Conservation (phyloP, 2,888 invertebrate genomes). For the Euproctis similis region DNA sequence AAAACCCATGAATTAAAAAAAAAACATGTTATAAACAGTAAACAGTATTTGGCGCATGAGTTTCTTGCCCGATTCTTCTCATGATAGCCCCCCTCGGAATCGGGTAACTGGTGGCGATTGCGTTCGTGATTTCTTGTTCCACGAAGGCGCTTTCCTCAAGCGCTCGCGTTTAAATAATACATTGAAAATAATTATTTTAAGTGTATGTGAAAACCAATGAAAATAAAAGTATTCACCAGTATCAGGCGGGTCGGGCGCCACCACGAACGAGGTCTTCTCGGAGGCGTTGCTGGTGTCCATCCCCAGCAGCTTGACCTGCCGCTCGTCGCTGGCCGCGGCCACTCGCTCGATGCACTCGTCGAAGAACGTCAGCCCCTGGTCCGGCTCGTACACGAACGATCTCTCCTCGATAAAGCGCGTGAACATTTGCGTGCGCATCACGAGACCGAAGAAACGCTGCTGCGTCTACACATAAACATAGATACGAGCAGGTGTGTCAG, state of each 20-base stretch:
- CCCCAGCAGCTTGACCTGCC: slow-evolving; percentile 80
- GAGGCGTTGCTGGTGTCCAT: slow-evolving; percentile 85
- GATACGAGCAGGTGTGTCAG: too few species aligned
- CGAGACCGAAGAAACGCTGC: slow-evolving; percentile 90
- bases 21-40: too few species aligned
- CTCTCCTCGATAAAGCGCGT: slow-evolving; percentile 98
- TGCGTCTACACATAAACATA: slow-evolving; percentile 74
- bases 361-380: slow-evolving; percentile 91
- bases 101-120: not conserved
- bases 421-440: slow-evolving; percentile 98
- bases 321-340: slow-evolving; percentile 50
- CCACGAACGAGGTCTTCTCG: slow-evolving; percentile 95
- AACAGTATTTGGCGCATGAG: too few species aligned
- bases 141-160: too few species aligned
- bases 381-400: slow-evolving; percentile 98
- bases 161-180: too few species aligned
- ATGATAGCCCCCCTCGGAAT: too few species aligned
- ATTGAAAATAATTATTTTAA: not conserved
- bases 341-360: slow-evolving; percentile 95
- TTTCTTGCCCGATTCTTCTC: too few species aligned
- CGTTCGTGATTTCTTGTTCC: not conserved
- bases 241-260: slow-evolving; percentile 88
- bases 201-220: not conserved
- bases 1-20: too few species aligned
- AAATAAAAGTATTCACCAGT: slow-evolving; percentile 44